phyloP scores from a whole-genome alignment of 2,797 vertebrate genomes.

The Myotis findleyi region DNA sequence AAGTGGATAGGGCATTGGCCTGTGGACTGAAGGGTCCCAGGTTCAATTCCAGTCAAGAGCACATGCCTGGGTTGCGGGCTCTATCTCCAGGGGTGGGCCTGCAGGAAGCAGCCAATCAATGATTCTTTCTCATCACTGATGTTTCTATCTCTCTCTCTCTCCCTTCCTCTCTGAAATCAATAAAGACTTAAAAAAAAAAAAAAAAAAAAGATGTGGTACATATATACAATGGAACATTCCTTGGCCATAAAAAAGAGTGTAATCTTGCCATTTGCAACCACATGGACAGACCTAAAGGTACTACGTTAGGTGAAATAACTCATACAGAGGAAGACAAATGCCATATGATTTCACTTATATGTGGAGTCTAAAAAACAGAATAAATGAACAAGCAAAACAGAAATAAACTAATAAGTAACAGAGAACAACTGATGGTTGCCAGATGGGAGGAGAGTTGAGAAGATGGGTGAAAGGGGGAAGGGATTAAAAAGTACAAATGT shows the following conservation, averaged over 20 bases:
- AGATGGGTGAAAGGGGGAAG: neutral
- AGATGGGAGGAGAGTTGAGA: neutral
- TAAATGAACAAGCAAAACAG: neutral
- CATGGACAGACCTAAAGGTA: neutral
- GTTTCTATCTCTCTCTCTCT: too few species aligned
- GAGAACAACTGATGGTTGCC: neutral
- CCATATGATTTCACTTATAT: neutral
- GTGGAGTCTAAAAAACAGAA: neutral
- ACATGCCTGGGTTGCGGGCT: neutral
- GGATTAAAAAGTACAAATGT: neutral
- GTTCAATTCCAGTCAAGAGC: neutral
- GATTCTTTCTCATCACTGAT: too few species aligned
- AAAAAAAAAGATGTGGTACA: neutral
- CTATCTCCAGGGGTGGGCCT: too few species aligned
- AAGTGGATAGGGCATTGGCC: too few species aligned
- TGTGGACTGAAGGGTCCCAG: too few species aligned
- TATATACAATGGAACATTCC: neutral
- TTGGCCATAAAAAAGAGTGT: neutral
- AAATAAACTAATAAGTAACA: neutral
- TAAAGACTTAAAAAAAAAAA: too few species aligned
- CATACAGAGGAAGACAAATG: neutral
- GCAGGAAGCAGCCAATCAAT: too few species aligned
- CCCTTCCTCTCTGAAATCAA: too few species aligned
- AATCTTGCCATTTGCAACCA: neutral
- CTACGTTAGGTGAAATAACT: neutral